Evolutionary conservation across 1,140 invertebrate species (phyloP), one percentile per base, ranked within the genome.

Genomic region (Pachypeltis micranthus): DNA sequence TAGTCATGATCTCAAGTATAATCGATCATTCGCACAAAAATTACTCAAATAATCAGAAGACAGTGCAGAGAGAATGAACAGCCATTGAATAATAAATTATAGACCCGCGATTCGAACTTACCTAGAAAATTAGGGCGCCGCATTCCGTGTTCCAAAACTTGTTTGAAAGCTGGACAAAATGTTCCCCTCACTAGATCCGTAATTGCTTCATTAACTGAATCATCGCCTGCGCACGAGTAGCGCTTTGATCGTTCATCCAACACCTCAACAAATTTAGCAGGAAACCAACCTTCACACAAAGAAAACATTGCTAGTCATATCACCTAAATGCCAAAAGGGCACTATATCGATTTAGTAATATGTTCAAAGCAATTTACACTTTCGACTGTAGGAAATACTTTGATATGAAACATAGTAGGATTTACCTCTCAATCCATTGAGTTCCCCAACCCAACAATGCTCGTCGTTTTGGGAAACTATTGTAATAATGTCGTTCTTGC

Each of bases 371-470:
- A n/a, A n/a, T n/a, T n/a, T n/a, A n/a, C n/a, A n/a, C n/a, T n/a
- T n/a, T n/a, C n/a, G n/a, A n/a, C n/a, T n/a, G n/a, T n/a, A n/a
- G n/a, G n/a, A n/a, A n/a, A n/a, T n/a, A n/a, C n/a, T n/a, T n/a
- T n/a, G n/a, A n/a, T 54, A 12, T 23, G 10, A 26, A 31, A 28
- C 25, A 60, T 16, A 31, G n/a, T n/a, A n/a, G n/a, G n/a, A n/a
- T 24, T 69, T 72, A 83, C 83, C 96, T 74, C 92, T 80, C 29
- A 97, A 74, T 1, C 96, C 96, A 82, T 99, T 98, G 1, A 99
- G 74, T 77, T 99, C 97, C 55, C 97, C 97, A 65, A 98, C 87
- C 97, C 97, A 99, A 75, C 97, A 99, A 74, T 99, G 96, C 73
- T 99, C 97, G 80, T 99, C 97, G 74, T 94, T 93, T 72, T 95